Base-by-base conservation (phyloP, 1,140 invertebrate genomes). In the Chymomyza costata region DNA sequence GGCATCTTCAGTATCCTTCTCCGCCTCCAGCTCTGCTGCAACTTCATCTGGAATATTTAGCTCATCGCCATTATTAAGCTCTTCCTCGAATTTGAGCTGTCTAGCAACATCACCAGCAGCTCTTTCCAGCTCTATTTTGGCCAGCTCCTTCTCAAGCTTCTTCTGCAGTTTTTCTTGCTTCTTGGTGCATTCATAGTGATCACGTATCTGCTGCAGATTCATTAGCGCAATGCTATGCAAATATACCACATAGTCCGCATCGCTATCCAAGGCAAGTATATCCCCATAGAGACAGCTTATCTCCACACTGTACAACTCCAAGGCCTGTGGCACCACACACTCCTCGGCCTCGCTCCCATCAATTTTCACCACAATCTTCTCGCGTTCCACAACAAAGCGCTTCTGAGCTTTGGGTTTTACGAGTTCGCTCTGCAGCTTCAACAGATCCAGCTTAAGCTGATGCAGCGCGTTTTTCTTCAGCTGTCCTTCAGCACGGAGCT, bases 261-360 rank as follows among this genome's bases (percentile, higher is more conserved):
- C 67, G 19, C 44, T 66, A 13, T 71, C 67, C 3, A 66, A 30
- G 0, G 40, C 30, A 6, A 71, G 6, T 0, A 71, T 66, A 6
- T 65, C 62, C 0, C 48, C 19, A 28, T 50, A 71, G 0, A 66
- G 25, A 0, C 32, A 25, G 14, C 40, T 56, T 57, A 71, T 62
- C 31, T 71, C 71, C 0, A 58, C 15, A 6, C 38, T 58, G 2
- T 40, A 71, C 3, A 18, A 45, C 10, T 55, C 45, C 37, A 71
- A 8, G 1, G 67, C 67, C 25, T 52, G 21, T 0, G 48, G 16
- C 2, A 62, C 19, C 3, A 50, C 35, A 6, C 31, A 53, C 31
- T 71, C 62, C 15, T 46, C 44, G 0, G 15, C 31, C 10, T 71
- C 56, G 0, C 47, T 44, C 11, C 66, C 67, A 25, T 71, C 62